These are phyloP conservation scores for Liparis tanakae DNA, from an alignment of 2,797 vertebrate genomes.

Conservation along the genomic window DNA sequence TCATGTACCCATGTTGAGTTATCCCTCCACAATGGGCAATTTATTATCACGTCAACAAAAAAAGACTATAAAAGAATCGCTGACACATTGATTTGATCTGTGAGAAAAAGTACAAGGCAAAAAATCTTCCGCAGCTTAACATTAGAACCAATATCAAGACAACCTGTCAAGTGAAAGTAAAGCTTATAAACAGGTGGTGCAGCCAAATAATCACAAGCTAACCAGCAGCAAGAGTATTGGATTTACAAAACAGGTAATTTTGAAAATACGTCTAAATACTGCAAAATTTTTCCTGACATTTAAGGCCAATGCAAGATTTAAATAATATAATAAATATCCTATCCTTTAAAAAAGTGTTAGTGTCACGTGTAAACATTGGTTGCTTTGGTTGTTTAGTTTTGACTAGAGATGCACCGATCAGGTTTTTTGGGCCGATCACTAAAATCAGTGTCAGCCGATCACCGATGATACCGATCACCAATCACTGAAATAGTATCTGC, in stretches of 20 bases:
- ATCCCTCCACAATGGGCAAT: background rate
- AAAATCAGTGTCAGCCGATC: too few species aligned
- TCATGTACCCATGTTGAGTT: background rate
- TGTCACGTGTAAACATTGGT: background rate
- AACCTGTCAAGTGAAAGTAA: background rate
- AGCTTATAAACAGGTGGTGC: conserved; percentile 16
- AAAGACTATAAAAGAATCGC: background rate
- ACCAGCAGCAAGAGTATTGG: background rate
- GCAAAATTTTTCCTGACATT: background rate
- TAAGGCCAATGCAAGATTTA: background rate
- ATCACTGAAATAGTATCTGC: too few species aligned
- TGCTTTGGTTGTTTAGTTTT: background rate
- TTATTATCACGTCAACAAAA: background rate
- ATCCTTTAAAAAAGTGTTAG: background rate
- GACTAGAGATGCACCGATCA: too few species aligned
- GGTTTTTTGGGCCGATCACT: too few species aligned
- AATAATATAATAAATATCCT: background rate
- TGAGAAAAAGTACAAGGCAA: background rate
- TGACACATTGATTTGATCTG: background rate
- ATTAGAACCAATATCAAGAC: background rate
- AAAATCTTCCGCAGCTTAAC: background rate
- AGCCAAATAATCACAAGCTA: background rate
- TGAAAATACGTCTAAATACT: conserved; percentile 32
- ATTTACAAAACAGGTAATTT: conserved; percentile 36
- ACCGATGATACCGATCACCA: too few species aligned